Base-by-base conservation (phyloP, 2,888 invertebrate species). In the Eristalis tenax region DNA sequence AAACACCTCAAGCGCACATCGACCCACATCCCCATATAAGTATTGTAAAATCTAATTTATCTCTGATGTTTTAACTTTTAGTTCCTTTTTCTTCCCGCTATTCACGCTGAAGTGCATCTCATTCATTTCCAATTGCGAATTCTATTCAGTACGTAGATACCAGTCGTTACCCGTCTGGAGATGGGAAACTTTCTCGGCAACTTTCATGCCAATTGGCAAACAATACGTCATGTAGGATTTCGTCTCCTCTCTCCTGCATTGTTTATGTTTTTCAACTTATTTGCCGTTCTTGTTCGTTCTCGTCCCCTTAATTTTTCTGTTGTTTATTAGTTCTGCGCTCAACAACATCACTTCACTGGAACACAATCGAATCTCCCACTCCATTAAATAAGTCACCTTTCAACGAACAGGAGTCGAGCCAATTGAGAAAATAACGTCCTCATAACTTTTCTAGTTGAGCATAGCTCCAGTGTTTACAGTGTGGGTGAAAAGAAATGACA, bases 371-470 rank as follows among this genome's bases (percentile, higher is more conserved):
- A 50, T 50, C 50, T 50, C 50, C 50, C 50, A 50, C 50, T 50
- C 50, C 50, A 50, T 50, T 50, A 50, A 50, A 50, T 50, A 50
- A 50, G 50, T 50, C 50, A 50, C 50, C 50, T 50, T 50, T 50
- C 50, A 18, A 50, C 50, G 50, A 50, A 8, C 50, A 18, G 50
- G 50, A 50, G 50, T 50, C 18, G 50, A 50, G 50, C 18, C 50
- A 50, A 50, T 50, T n/a, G 50, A 50, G 50, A 50, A 50, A 50
- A 50, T 50, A 50, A 18, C 18, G 50, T 18, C 50, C 50, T 50
- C 50, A 18, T 50, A 50, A 50, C 50, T 50, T 50, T 43, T 18
- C 50, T 18, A 18, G 18, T 50, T 18, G 50, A 50, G 50, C 1
- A 50, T 18, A 6, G 50, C 1, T 18, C 8, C 8, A 1, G 18